Evolutionary conservation across 2,888 invertebrate species (phyloP), one percentile per base, ranked within the genome.

Genomic region (Pachymerium ferrugineum): DNA sequence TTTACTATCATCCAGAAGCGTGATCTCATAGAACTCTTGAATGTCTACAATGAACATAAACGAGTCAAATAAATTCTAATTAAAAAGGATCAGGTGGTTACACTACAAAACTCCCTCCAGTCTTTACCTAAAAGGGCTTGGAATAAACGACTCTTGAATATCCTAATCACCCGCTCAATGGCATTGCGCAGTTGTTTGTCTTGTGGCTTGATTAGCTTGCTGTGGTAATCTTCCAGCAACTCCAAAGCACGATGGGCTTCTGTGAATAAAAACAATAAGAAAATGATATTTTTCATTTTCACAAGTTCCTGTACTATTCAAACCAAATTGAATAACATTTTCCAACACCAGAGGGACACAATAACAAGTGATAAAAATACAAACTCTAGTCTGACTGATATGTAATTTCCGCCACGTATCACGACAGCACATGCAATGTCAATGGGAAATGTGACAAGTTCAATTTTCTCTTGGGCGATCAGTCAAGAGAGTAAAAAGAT

Each of bases 171-270:
- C 79, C 97, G 89, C 85, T 99, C 98, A 83, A 99, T 97, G 79
- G 97, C 97, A 80, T 92, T 89, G 79, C 96, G 89, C 79, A 99
- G 88, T 82, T 97, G 96, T 81, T 94, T 90, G 85, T 99, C 97
- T 83, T 96, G 94, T 74, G 97, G 92, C 83, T 92, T 91, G 79
- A 90, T 91, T 81, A 99, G 87, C 84, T 95, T 94, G 79, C 92
- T 90, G 85, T 97, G 97, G 85, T 97, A 99, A 84, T 98, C 98
- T 86, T 98, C 98, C 82, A 99, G 88, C 81, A 97, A 88, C 87
- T 98, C 98, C 82, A 99, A 87, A 78, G 98, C 98, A 84, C 97
- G 90, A 84, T 98, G 98, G 84, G 98, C 97, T 87, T 97, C 97
- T 81, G 78, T 14, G 76, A 76, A 54, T 31, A 16, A 74, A 72